Base-by-base conservation (phyloP, 1,140 invertebrate genomes). In the Octopus sinensis region DNA sequence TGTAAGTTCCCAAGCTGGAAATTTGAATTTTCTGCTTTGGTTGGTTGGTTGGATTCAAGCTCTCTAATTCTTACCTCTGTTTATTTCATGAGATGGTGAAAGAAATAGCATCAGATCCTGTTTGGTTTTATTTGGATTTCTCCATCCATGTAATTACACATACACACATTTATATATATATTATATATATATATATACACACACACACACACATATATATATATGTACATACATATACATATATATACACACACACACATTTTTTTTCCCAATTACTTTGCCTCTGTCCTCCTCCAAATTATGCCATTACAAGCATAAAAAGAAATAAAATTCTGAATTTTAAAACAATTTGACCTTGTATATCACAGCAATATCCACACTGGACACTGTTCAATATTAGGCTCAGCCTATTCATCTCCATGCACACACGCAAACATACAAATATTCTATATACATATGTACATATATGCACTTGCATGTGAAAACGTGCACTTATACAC, bases 321-420 rank as follows among this genome's bases (percentile, higher is more conserved):
- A n/a, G 68, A 23, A 73, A 73, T 73, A 73, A 23, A 73, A 73
- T 73, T 73, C 30, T 73, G 30, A 73, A 73, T n/a, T 73, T 73
- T 23, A 73, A 73, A 73, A 73, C 68, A 23, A 73, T n/a, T 73
- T 13, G 30, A 43, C 30, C 68, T n/a, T n/a, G 68, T 73, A 73
- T 73, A 73, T 73, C 68, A 73, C 68, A 73, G 68, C 68, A 73
- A 73, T 23, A 73, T 73, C 30, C 68, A 13, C 30, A 73, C 68
- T 73, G 68, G 30, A 73, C 30, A 23, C 30, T 73, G 68, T 73
- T n/a, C 17, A 13, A 73, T 73, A 23, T 73, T 73, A 13, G 30
- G 68, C 30, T n/a, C 30, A 12, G 7, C 6, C 30, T 9, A n/a
- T 73, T 73, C 17, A 73, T n/a, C 6, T n/a, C 17, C 6, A 17